Percentiles rank a stretch among this genome's conserved stretches.
Evolutionary conservation across 2,888 invertebrate genomes (phyloP).

Genomic region (Suillia variegata): DNA sequence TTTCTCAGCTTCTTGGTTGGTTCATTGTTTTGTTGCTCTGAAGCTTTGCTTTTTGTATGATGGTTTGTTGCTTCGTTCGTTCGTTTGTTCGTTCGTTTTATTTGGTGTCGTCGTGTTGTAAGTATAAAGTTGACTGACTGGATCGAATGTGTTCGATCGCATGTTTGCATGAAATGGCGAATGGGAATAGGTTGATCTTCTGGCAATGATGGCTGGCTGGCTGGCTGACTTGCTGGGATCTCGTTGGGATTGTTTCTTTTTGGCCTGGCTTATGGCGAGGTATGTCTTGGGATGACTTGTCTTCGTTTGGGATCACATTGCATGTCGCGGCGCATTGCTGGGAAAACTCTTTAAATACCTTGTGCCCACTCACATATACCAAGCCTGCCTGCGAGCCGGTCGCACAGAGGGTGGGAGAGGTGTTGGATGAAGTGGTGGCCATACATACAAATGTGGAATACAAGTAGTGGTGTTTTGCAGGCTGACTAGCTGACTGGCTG

Average conservation of each 20-base stretch:
- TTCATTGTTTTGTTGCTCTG: neutral
- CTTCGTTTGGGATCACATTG: conserved; percentile 29
- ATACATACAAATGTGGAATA: too few relatives aligned
- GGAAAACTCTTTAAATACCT: conserved; percentile 45
- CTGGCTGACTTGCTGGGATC: neutral
- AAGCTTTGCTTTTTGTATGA: neutral
- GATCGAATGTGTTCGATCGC: conserved; percentile 22
- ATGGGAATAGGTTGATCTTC: conserved; percentile 20
- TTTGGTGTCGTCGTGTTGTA: conserved; percentile 14
- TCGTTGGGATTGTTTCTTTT: neutral
- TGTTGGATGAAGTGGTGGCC: too few relatives aligned
- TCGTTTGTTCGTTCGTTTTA: conserved; percentile 1
- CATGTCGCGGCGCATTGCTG: conserved; percentile 30
- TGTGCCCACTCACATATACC: too few relatives aligned
- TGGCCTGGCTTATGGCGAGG: neutral
- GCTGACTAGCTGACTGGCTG: neutral
- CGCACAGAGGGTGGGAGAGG: neutral
- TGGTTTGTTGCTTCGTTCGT: neutral
- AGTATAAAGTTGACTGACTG: conserved; percentile 26
- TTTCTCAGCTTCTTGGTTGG: neutral
- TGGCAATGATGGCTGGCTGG: conserved; percentile 22
- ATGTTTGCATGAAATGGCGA: neutral
- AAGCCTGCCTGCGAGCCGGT: conserved; percentile 30
- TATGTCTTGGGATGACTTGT: conserved; percentile 12
- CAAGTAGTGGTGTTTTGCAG: neutral